Base-by-base conservation (phyloP, 2,888 invertebrate species). In the Drosophila paranaensis region DNA sequence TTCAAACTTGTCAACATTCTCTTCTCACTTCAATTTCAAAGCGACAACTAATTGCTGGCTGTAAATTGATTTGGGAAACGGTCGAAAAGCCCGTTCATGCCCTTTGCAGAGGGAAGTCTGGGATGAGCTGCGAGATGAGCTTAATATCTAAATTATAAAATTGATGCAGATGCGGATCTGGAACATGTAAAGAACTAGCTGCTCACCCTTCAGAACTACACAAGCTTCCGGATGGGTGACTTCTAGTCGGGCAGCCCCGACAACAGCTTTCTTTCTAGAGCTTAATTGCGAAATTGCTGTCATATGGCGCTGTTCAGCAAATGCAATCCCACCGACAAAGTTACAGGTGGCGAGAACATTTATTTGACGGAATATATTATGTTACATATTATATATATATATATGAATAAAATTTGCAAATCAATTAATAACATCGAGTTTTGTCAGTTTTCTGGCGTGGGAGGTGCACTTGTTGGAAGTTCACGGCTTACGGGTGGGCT, bases 11-110 rank as follows among this genome's bases (percentile, higher is more conserved):
- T 30, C 30, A 30, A 30, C 6, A 30, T 30, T 30, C 5, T 6
- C 20, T 20, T 20, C 20, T 20, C 20, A 20, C 20, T 20, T 20
- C 20, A 20, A n/a, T n/a, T n/a, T 76, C 74, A 81, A 84, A 77
- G 67, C n/a, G 5, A 55, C 3, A 0, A 4, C 40, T 78, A 77
- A 77, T 78, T 71, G 60, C 63, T 25, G 25, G 10, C 35, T 25
- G 25, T 13, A 33, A 58, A 57, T 53, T 58, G 25, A 45, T 16
- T 51, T 20, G n/a, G 33, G 16, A 30, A 30, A 11, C 11, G 48
- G 40, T 25, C 46, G 10, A 53, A 60, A 60, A 20, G 6, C 10
- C 25, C 14, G 3, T 6, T 9, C 10, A 35, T 27, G 27, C 39
- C 6, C 53, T 39, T 9, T 10, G 2, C 33, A 11, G 16, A n/a